Evolutionary conservation across 2,888 invertebrate genomes (phyloP).

Genomic region (Thysanoteuthis rhombus): DNA sequence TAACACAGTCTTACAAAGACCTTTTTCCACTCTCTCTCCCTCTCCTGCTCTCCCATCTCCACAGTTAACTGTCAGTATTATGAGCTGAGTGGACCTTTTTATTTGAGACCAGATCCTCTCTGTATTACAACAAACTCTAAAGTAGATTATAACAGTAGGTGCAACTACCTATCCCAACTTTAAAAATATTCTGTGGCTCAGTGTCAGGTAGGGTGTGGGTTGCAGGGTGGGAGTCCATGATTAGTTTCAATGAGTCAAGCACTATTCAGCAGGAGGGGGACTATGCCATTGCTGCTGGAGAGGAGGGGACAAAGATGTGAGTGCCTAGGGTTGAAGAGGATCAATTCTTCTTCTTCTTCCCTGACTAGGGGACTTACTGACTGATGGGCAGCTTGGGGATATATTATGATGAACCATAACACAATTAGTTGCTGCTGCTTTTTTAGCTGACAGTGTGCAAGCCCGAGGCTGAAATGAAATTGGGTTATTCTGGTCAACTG

Average conservation of each 20-base stretch:
- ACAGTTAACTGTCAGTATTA: not conserved
- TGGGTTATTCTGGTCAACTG: not conserved
- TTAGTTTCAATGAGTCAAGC: not conserved
- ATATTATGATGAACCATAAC: not conserved
- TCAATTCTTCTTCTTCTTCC: not conserved
- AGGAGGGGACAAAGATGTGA: not conserved
- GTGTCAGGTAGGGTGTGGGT: not conserved
- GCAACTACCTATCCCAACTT: not conserved
- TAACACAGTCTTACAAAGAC: too few species aligned
- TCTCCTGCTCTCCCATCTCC: too few species aligned
- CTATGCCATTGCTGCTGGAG: not conserved
- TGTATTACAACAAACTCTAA: not conserved
- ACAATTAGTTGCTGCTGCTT: not conserved
- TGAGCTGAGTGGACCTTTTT: not conserved
- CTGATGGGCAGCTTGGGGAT: not conserved
- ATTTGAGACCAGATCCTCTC: not conserved
- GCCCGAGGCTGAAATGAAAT: not conserved
- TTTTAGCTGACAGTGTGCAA: too few species aligned
- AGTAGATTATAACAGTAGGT: not conserved
- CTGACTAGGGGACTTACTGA: not conserved
- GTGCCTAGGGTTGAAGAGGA: not conserved
- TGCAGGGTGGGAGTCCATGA: not conserved
- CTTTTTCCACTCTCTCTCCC: too few species aligned
- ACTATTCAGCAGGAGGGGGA: not conserved
- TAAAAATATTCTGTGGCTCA: not conserved